A percentile compares a stretch with the other conserved stretches of the same genome.
phyloP scores from a whole-genome alignment of 2,797 vertebrate species.

The Anniella stebbinsi region DNA sequence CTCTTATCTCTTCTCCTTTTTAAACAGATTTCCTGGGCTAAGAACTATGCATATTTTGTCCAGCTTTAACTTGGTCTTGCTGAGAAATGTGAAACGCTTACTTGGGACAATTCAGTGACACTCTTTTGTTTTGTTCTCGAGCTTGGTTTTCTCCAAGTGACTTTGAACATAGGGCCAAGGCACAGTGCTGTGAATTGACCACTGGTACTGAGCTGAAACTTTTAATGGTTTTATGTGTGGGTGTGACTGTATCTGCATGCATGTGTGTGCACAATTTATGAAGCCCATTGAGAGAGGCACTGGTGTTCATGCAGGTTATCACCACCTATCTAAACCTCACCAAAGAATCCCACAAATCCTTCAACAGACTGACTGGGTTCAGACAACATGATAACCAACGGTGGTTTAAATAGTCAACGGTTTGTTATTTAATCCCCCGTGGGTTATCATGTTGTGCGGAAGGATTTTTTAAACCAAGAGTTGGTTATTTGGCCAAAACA shows the following conservation, averaged over 20 bases:
- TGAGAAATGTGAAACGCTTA: slow-evolving; percentile 22
- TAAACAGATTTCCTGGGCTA: neutral
- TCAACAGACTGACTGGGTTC: neutral
- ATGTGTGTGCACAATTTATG: neutral
- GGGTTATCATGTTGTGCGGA: no score
- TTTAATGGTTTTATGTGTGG: neutral
- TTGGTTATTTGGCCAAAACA: no score
- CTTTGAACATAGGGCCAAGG: neutral
- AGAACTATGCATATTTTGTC: slow-evolving; percentile 30
- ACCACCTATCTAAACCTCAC: neutral
- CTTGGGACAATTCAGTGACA: neutral
- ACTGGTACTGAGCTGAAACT: neutral
- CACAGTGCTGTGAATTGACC: neutral
- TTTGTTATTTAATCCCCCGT: no score
- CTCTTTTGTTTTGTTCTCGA: neutral
- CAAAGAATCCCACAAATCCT: slow-evolving; percentile 9
- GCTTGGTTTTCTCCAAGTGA: neutral
- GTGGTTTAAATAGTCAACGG: no score
- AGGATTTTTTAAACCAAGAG: no score
- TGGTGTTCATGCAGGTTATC: neutral
- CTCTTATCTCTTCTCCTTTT: neutral
- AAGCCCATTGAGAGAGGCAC: neutral
- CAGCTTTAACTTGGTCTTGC: slow-evolving; percentile 24
- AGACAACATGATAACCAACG: no score
- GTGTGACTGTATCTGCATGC: neutral